Conservation (phyloP, 2,888 invertebrate genomes). For the Leptopilina syphax region DNA sequence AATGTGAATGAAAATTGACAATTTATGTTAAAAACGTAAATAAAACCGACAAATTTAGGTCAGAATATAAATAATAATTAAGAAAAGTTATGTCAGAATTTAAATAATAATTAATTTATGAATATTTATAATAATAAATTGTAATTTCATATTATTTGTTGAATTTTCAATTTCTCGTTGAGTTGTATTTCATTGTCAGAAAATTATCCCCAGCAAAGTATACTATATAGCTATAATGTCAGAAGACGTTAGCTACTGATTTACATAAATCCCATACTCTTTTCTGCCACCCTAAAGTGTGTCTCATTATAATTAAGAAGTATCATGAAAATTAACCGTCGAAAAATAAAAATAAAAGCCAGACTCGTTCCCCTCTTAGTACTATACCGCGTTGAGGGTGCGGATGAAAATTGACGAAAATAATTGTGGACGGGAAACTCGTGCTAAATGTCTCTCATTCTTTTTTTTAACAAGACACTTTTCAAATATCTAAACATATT, state of each 20-base stretch:
- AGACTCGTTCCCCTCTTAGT: conserved; percentile 50
- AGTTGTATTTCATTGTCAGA: too few relatives aligned
- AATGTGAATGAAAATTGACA: too few relatives aligned
- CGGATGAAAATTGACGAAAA: conserved; percentile 52
- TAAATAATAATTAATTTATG: too few relatives aligned
- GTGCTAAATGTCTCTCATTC: conserved; percentile 56
- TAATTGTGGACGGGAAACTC: conserved; percentile 61
- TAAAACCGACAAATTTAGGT: too few relatives aligned
- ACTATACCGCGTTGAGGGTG: conserved; percentile 41
- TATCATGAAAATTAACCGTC: conserved; percentile 73
- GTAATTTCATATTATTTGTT: too few relatives aligned
- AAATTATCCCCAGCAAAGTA: conserved; percentile 42
- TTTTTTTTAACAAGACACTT: conserved; percentile 3
- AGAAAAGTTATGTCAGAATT: too few relatives aligned
- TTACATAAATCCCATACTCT: conserved; percentile 70
- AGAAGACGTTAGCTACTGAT: conserved; percentile 74
- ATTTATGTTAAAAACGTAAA: too few relatives aligned
- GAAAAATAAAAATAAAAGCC: conserved; percentile 60
- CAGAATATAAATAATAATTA: too few relatives aligned
- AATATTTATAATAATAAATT: too few relatives aligned
- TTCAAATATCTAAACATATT: too few relatives aligned
- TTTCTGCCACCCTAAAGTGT: conserved; percentile 65
- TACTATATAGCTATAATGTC: conserved; percentile 65
- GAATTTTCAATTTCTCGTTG: background rate
- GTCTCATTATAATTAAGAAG: conserved; percentile 75